These are phyloP conservation scores for Dreissena polymorpha DNA, from an alignment of 1,140 invertebrate genomes.

Conservation along the genomic window DNA sequence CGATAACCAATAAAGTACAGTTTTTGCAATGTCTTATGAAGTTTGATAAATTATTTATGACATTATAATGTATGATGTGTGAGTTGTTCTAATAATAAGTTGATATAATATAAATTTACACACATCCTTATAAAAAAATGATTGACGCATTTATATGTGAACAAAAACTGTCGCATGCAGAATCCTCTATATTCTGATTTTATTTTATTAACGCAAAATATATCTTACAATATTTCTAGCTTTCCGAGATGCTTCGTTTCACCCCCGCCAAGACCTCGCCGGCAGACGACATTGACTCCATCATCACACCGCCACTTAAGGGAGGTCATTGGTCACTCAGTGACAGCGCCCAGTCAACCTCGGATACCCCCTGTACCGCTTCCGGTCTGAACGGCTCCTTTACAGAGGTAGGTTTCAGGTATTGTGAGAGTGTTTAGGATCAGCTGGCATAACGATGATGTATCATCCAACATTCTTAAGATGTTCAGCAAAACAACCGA, in stretches of 20 bases:
- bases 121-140: no score
- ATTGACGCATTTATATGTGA: no score
- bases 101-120: no score
- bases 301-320: constrained; percentile 34
- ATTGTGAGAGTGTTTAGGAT: background rate
- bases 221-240: background rate
- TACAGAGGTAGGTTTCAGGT: constrained; percentile 26
- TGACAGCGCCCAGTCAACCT: background rate
- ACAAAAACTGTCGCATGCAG: no score
- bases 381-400: constrained; percentile 24
- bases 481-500: background rate
- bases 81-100: no score
- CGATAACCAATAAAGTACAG: no score
- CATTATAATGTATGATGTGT: no score
- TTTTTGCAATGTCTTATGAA: no score
- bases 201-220: no score
- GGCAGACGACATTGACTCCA: constrained; percentile 25
- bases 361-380: constrained; percentile 7
- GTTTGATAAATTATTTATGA: no score
- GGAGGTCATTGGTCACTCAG: background rate
- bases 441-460: background rate
- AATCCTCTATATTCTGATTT: no score
- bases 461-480: no score
- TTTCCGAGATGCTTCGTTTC: constrained; percentile 34
- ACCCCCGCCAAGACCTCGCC: constrained; percentile 24